Conservation (phyloP, 2,113 vertebrate genomes). For the Dipodomys ordii region DNA sequence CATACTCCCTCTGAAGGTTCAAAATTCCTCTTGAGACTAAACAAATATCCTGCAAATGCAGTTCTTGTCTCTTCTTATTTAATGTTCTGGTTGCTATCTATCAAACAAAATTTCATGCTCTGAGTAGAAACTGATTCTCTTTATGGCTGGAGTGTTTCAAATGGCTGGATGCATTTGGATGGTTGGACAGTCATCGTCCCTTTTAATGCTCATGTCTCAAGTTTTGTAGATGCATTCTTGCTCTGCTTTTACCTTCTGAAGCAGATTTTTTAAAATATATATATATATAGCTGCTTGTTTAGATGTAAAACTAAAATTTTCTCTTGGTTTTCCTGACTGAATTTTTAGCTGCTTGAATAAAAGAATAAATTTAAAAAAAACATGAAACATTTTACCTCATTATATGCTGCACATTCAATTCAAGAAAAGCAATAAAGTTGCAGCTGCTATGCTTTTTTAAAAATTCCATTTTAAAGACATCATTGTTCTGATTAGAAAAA, state of each 20-base stretch:
- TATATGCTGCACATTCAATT: constrained; percentile 21
- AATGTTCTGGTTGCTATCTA: neutral
- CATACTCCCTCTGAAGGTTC: neutral
- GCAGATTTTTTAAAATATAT: neutral
- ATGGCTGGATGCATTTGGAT: accelerated
- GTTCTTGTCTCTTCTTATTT: neutral
- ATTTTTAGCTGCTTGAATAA: constrained; percentile 42
- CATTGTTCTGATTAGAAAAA: constrained; percentile 49
- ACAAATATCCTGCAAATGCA: neutral
- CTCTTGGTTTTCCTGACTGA: constrained; percentile 48
- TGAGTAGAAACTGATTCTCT: neutral
- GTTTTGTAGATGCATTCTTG: neutral
- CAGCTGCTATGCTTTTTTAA: constrained; percentile 41
- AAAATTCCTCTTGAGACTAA: neutral
- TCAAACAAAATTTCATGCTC: neutral
- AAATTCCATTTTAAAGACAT: constrained; percentile 15
- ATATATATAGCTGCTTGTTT: neutral
- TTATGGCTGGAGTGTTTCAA: neutral
- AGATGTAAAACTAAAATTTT: neutral
- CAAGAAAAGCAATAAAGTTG: constrained; percentile 30
- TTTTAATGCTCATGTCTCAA: neutral
- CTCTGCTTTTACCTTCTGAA: neutral
- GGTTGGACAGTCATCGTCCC: neutral
- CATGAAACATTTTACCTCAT: constrained; percentile 20
- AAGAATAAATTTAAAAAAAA: constrained; percentile 31